These are phyloP conservation scores for Anguilla anguilla DNA, from an alignment of 2,797 vertebrate species.

Conservation along the genomic window DNA sequence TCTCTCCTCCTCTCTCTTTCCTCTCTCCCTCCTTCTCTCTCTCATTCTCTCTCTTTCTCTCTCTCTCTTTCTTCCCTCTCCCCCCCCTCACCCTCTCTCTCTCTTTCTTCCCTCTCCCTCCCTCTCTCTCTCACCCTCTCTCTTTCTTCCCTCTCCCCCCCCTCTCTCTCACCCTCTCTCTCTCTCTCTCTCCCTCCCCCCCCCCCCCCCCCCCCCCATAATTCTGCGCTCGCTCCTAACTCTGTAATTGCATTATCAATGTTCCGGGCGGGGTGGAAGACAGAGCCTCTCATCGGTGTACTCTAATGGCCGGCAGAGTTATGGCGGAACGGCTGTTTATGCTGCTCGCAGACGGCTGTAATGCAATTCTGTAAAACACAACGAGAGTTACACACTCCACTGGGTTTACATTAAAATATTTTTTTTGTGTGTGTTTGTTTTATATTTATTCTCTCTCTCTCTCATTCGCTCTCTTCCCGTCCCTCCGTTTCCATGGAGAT, in stretches of 20 bases:
- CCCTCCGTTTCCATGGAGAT: conserved; percentile 16
- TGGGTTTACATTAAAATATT: conserved; percentile 45
- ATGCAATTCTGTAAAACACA: conserved; percentile 60
- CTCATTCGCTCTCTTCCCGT: background rate
- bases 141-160: fast-evolving
- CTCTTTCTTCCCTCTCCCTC: conserved; percentile 31
- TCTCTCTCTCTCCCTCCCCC: conserved; percentile 39
- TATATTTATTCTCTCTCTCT: background rate
- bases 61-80: fast-evolving
- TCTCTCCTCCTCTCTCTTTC: conserved; percentile 37
- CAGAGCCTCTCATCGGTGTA: conserved; percentile 57
- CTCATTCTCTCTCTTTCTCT: too few relatives aligned
- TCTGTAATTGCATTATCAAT: conserved; percentile 73
- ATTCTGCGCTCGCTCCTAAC: conserved; percentile 43
- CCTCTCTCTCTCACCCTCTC: conserved; percentile 17
- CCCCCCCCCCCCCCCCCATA: conserved; percentile 30
- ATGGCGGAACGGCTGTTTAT: conserved; percentile 34
- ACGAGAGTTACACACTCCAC: conserved; percentile 57
- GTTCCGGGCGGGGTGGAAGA: conserved; percentile 61
- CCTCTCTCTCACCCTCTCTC: conserved; percentile 7
- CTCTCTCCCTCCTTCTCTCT: conserved; percentile 36
- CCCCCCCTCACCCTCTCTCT: too few relatives aligned
- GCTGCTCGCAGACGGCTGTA: conserved; percentile 51
- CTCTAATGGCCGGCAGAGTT: conserved; percentile 58
- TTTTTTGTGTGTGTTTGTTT: background rate